Conservation (phyloP, 1,140 invertebrate genomes). For the Pantala flavescens region DNA sequence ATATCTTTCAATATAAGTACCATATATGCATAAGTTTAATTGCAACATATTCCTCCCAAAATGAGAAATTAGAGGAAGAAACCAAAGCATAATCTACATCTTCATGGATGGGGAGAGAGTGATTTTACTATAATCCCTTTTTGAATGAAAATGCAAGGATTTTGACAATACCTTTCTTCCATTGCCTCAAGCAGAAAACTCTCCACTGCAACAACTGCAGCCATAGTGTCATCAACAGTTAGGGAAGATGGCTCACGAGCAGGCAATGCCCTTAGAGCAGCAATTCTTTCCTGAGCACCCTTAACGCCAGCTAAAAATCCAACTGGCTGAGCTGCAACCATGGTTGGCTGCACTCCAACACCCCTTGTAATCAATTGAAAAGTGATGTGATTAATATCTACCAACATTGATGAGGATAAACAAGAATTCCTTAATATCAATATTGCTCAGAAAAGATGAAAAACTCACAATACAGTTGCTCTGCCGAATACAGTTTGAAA, state of each 20-base stretch:
- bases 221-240: constrained; percentile 38
- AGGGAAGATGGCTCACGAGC: background rate
- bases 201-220: constrained; percentile 60
- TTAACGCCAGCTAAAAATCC: constrained; percentile 64
- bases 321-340: constrained; percentile 58
- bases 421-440: no score
- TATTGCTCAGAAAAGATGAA: no score
- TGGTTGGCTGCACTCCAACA: constrained; percentile 41
- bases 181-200: constrained; percentile 67
- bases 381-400: background rate
- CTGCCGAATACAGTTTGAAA: constrained; percentile 72
- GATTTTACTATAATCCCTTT: no score
- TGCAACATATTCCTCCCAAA: no score
- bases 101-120: no score
- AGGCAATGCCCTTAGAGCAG: constrained; percentile 37
- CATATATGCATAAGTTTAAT: no score
- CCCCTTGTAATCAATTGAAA: constrained; percentile 38
- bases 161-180: constrained; percentile 47
- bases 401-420: no score
- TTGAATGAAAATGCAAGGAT: no score
- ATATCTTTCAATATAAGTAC: no score
- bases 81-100: no score
- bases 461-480: constrained; percentile 58
- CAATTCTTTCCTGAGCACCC: constrained; percentile 55
- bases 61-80: no score